These are phyloP conservation scores for Anabacerthia variegaticeps DNA, from an alignment of 2,797 vertebrate species.

Conservation along the genomic window DNA sequence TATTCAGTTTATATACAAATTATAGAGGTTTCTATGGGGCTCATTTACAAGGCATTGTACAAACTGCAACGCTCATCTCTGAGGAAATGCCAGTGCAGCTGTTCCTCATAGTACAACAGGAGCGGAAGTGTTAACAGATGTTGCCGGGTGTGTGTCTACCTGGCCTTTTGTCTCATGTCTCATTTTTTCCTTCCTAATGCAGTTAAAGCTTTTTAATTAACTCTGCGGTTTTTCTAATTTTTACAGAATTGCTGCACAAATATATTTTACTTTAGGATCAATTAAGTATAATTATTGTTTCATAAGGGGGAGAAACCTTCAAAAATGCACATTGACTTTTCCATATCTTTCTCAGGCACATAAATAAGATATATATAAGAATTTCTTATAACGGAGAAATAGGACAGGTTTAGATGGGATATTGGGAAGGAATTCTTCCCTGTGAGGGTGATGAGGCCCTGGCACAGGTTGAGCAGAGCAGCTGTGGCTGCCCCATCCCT, in stretches of 20 bases:
- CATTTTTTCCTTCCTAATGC: not conserved
- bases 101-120: not conserved
- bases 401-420: rapidly evolving
- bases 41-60: not conserved
- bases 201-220: not conserved
- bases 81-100: not conserved
- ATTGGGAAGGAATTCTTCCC: not conserved
- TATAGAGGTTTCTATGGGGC: rapidly evolving
- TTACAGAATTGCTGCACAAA: not conserved
- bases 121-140: not conserved
- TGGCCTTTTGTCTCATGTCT: not conserved
- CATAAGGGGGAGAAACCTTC: not conserved
- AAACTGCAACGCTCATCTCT: not conserved
- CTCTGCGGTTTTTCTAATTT: not conserved
- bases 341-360: not conserved
- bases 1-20: not conserved
- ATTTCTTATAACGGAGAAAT: not conserved
- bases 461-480: not conserved
- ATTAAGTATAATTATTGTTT: not conserved
- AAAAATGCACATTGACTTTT: not conserved
- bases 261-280: not conserved
- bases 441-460: not conserved
- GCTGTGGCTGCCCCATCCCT: not conserved
- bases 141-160: not conserved
- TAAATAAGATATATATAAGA: not conserved